phyloP scores from a whole-genome alignment of 2,797 vertebrate genomes.

The Hemibagrus guttatus region DNA sequence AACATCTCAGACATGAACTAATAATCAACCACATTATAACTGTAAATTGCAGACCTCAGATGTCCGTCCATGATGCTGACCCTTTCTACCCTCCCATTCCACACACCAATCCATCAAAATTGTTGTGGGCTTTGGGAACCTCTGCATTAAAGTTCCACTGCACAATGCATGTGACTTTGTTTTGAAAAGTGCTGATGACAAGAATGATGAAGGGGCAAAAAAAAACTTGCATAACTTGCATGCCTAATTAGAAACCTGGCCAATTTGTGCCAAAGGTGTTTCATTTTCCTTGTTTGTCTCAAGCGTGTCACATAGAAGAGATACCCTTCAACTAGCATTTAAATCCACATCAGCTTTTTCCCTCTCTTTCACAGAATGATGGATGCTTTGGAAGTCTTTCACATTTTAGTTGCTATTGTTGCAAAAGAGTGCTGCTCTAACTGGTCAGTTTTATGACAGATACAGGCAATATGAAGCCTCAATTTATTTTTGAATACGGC shows the following conservation, averaged over 20 bases:
- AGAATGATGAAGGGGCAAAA: not conserved
- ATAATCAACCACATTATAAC: conserved; percentile 4
- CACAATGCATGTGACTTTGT: not conserved
- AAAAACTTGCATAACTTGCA: not conserved
- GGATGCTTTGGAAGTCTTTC: not conserved
- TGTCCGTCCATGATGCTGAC: not conserved
- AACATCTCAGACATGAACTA: conserved; percentile 6
- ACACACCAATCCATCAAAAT: not conserved
- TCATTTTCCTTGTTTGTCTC: not conserved
- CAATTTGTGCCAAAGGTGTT: not conserved
- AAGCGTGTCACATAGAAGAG: not conserved
- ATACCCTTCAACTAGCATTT: not conserved
- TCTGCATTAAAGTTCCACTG: not conserved
- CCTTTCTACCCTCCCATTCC: not conserved
- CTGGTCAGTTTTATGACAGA: not conserved
- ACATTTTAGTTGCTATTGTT: not conserved
- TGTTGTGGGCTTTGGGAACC: not conserved
- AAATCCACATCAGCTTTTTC: not conserved
- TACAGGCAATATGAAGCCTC: not conserved
- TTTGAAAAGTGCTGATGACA: not conserved
- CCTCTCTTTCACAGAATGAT: not conserved
- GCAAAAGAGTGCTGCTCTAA: not conserved
- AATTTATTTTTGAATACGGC: not conserved
- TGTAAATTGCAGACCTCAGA: not conserved
- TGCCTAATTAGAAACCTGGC: not conserved